These are phyloP conservation scores for Mesembrinibis cayennensis DNA, from an alignment of 2,113 vertebrate species.

Conservation along the genomic window DNA sequence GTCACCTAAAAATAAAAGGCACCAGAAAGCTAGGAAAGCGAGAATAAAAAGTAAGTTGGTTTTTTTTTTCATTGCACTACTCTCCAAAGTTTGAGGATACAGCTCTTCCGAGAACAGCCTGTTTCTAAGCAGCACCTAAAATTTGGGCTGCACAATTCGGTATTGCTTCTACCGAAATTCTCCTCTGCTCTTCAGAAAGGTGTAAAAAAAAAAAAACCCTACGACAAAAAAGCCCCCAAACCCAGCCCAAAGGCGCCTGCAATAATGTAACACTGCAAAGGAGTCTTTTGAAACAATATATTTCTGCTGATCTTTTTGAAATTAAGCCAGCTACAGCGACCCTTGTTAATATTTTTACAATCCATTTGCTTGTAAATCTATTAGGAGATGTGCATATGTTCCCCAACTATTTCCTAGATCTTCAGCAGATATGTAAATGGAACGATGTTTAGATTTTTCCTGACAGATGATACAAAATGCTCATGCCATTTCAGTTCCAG, in stretches of 20 bases:
- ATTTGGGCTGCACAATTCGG: background rate
- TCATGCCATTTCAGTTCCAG: constrained; percentile 33
- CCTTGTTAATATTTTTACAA: constrained; percentile 67
- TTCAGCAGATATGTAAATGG: constrained; percentile 32
- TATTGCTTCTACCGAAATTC: background rate
- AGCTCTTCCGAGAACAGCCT: background rate
- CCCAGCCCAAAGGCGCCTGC: background rate
- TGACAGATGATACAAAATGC: constrained; percentile 48
- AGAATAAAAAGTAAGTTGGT: background rate
- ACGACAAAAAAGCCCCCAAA: background rate
- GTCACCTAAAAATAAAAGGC: constrained; percentile 1
- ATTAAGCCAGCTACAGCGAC: constrained; percentile 58
- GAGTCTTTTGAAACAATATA: constrained; percentile 47
- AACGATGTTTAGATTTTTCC: constrained; percentile 44
- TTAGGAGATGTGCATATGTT: constrained; percentile 15
- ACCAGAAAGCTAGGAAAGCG: background rate
- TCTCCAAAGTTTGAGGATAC: constrained; percentile 25
- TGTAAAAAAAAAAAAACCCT: background rate
- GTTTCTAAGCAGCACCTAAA: background rate
- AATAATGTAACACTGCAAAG: constrained; percentile 18
- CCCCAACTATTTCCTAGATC: constrained; percentile 45
- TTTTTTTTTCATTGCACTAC: background rate
- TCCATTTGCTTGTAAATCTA: constrained; percentile 51
- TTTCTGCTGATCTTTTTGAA: constrained; percentile 62
- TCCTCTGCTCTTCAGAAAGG: background rate